Percentiles rank a stretch among this genome's conserved stretches.
Evolutionary conservation across 2,797 vertebrate species (phyloP).

Genomic region (Hephaestus fuliginosus): DNA sequence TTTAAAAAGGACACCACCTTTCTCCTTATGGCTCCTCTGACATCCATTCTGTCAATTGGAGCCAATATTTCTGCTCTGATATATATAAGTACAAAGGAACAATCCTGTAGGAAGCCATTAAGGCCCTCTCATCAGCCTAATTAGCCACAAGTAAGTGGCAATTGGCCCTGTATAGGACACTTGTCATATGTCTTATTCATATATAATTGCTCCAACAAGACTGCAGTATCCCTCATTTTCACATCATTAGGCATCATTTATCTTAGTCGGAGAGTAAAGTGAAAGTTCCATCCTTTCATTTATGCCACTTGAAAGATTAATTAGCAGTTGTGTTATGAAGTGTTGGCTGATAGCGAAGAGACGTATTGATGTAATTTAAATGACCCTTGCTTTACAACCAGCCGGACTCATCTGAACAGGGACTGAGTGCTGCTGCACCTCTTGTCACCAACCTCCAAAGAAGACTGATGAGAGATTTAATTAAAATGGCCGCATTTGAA

Average conservation of each 20-base stretch:
- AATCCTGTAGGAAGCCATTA: constrained; percentile 74
- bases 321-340: constrained; percentile 53
- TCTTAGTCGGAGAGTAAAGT: constrained; percentile 55
- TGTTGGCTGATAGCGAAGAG: constrained; percentile 41
- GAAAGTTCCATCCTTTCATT: constrained; percentile 63
- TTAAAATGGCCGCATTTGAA: constrained; percentile 61
- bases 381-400: constrained; percentile 32
- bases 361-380: constrained; percentile 35
- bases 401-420: constrained; percentile 22
- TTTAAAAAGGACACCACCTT: constrained; percentile 42
- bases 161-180: constrained; percentile 66
- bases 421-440: constrained; percentile 16
- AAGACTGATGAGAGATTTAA: constrained; percentile 65
- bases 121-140: constrained; percentile 70
- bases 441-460: constrained; percentile 36
- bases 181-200: constrained; percentile 75
- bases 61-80: constrained; percentile 43
- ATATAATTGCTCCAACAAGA: constrained; percentile 72
- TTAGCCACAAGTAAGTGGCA: constrained; percentile 77
- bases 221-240: constrained; percentile 71
- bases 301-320: constrained; percentile 67
- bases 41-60: constrained; percentile 43
- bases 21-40: constrained; percentile 44
- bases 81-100: constrained; percentile 39
- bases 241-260: constrained; percentile 71